Base-by-base conservation (phyloP, 2,113 vertebrate species). In the Aix galericulata region DNA sequence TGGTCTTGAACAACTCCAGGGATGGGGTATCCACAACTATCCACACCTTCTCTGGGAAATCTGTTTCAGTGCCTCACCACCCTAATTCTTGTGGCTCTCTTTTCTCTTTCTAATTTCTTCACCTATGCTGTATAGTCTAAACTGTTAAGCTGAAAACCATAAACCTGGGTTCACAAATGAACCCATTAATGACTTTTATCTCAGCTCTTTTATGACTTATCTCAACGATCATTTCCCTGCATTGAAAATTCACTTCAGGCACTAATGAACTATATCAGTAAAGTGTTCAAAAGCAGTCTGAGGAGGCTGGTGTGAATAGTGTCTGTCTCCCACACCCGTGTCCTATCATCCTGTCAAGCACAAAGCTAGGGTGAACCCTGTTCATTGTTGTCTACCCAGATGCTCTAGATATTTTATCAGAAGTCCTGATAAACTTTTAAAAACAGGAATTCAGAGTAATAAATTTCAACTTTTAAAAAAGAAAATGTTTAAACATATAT, bases 371-470 rank as follows among this genome's bases (percentile, higher is more conserved):
- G 78, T 58, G 78, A 97, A 95, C 44, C 82, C 23, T 66, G 7
- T 44, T 62, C 85, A 69, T 63, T 92, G 76, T 67, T 94, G 71
- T 83, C 92, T 82, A 95, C 50, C 5, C 64, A 83, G 76, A 50
- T 87, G 59, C 90, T 90, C 88, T 80, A 85, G 58, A 29, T 64
- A 82, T 79, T 95, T 95, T 83, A 87, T 60, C 23, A 18, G 52
- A 59, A 67, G 72, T 86, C 32, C 69, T 86, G 90, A 94, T 38
- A 93, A 95, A 81, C 55, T 67, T 16, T 91, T 84, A 73, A 91
- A 96, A 91, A 91, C 20, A 89, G 60, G 75, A 97, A 94, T 88
- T 89, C 40, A 40, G 20, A 38, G 29, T 67, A 89, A 48, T 42
- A 86, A 73, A 74, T 68, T 76, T 86, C 75, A 91, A 85, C 36